These are phyloP conservation scores for Drosophila bocki DNA, from an alignment of 1,140 invertebrate genomes.

Conservation along the genomic window DNA sequence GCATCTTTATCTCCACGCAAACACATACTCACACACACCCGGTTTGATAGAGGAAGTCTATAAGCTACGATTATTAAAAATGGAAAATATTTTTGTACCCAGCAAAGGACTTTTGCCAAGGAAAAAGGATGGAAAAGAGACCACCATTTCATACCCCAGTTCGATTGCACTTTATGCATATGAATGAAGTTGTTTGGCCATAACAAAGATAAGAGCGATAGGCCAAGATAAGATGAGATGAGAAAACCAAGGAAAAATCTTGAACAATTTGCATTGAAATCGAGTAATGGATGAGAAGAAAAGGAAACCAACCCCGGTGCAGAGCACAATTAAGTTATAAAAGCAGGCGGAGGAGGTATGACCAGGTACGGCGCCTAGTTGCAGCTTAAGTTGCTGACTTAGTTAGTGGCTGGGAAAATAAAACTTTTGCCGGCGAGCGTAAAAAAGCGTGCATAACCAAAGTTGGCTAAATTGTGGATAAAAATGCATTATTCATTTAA, in stretches of 20 bases:
- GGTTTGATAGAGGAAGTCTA: constrained; percentile 18
- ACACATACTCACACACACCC: not conserved
- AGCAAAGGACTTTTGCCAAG: constrained; percentile 27
- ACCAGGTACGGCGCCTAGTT: not conserved
- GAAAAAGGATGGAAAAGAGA: constrained; percentile 16
- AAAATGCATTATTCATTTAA: constrained; percentile 79
- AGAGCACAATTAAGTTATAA: constrained; percentile 62
- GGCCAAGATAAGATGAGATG: constrained; percentile 14
- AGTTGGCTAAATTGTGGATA: constrained; percentile 72
- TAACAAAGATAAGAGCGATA: constrained; percentile 44
- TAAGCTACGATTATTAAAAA: constrained; percentile 81
- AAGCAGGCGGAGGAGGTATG: not conserved
- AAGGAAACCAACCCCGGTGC: constrained; percentile 3
- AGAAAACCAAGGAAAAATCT: constrained; percentile 28
- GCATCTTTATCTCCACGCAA: constrained; percentile 28
- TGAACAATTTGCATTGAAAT: constrained; percentile 70
- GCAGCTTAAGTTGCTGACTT: constrained; percentile 48
- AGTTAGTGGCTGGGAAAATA: constrained; percentile 47
- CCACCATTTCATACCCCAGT: constrained; percentile 6
- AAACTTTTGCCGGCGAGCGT: constrained; percentile 42
- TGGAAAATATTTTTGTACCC: constrained; percentile 59
- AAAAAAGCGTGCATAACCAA: constrained; percentile 27
- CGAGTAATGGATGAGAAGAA: constrained; percentile 4
- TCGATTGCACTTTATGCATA: constrained; percentile 75
- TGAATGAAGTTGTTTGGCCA: constrained; percentile 74